Evolutionary conservation across 2,113 vertebrate species (phyloP), one percentile per base, ranked within the genome.

Genomic region (Alosa alosa): DNA sequence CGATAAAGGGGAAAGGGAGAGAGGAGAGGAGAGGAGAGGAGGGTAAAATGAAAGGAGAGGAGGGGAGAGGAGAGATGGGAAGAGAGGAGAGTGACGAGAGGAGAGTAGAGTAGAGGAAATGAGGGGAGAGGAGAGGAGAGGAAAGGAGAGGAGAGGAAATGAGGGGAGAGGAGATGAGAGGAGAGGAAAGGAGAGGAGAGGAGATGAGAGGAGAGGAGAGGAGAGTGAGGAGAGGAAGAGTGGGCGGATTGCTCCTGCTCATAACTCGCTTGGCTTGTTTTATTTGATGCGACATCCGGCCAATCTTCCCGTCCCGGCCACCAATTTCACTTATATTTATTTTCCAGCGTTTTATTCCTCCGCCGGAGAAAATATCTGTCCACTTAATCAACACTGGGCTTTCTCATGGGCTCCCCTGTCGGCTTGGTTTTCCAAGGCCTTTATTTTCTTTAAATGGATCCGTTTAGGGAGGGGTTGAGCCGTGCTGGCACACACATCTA

Each of bases 201-300:
- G 41, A 44, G 41, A 44, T 2, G 41, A 1, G 41, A 4, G 2
- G 41, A 44, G 41, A 44, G 41, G 4, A 44, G 41, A 44, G 41
- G 4, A 41, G 41, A 41, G 41, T 2, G 41, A 4, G 41, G 41
- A 57, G 52, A 57, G 13, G 52, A 2, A 57, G 52, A 57, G 52
- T 1, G 52, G 18, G 17, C 0, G 25, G 84, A 41, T 84, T 86
- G 90, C 86, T 87, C 83, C 86, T 89, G 85, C 87, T 91, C 82
- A 90, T 91, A 90, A 88, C 86, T 88, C 44, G 84, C 91, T 91
- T 86, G 86, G 85, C 86, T 93, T 89, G 90, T 92, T 93, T 94
- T 88, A 91, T 91, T 87, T 88, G 84, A 90, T 86, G 85, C 87
- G 89, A 90, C 89, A 90, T 88, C 83, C 84, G n/a, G n/a, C n/a